phyloP scores from a whole-genome alignment of 2,797 vertebrate species.

The Anguilla megastoma region DNA sequence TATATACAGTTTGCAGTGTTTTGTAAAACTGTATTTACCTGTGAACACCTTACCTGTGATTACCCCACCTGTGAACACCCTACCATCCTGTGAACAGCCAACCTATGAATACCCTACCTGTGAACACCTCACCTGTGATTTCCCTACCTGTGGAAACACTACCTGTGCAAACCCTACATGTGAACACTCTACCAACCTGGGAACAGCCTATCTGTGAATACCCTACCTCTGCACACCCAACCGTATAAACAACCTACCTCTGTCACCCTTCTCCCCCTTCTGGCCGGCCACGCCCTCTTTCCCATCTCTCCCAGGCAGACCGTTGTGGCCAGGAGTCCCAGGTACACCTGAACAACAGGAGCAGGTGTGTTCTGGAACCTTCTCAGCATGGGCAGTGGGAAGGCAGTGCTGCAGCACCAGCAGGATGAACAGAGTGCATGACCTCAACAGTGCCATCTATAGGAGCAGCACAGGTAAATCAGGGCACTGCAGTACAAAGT shows the following conservation, averaged over 20 bases:
- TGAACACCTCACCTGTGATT: too few relatives aligned
- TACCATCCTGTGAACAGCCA: too few relatives aligned
- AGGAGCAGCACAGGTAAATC: background rate
- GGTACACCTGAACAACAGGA: background rate
- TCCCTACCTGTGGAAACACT: too few relatives aligned
- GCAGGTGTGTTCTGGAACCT: background rate
- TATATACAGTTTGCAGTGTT: too few relatives aligned
- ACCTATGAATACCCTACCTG: too few relatives aligned
- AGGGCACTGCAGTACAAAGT: background rate
- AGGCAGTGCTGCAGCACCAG: background rate
- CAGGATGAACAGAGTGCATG: background rate
- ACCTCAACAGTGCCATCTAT: background rate
- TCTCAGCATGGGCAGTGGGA: background rate
- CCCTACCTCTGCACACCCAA: background rate
- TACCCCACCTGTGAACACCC: background rate
- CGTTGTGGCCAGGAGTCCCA: conserved; percentile 10
- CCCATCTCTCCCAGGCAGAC: background rate
- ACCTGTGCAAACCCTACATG: too few relatives aligned
- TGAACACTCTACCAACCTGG: too few relatives aligned
- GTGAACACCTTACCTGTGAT: background rate
- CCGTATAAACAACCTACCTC: background rate
- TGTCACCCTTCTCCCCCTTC: background rate
- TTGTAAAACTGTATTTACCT: background rate
- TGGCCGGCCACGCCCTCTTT: background rate
- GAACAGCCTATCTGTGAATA: too few relatives aligned